Evolutionary conservation across 2,113 vertebrate genomes (phyloP).

Genomic region (Gobiocypris rarus): DNA sequence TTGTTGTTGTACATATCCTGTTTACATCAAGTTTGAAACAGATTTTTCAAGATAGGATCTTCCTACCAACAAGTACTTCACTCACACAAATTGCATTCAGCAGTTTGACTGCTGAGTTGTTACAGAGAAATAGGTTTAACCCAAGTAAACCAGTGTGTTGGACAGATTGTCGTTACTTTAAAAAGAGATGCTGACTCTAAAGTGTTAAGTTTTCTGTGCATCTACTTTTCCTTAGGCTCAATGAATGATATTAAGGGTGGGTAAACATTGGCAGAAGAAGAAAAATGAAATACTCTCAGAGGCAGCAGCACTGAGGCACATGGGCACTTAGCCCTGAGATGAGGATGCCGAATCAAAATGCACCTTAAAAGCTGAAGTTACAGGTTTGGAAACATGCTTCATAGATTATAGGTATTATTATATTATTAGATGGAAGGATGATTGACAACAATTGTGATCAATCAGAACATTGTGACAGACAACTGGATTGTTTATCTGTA

Average conservation of each 20-base stretch:
- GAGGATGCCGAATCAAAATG: background rate
- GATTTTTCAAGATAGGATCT: background rate
- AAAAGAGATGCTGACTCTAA: no score
- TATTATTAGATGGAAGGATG: background rate
- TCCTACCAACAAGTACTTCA: background rate
- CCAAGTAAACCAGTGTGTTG: no score
- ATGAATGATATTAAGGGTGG: background rate
- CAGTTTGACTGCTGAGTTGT: background rate
- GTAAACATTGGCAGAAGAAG: background rate
- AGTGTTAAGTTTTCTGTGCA: no score
- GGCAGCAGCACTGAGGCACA: background rate
- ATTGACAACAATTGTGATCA: background rate
- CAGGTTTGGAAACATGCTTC: background rate
- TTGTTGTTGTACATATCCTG: background rate
- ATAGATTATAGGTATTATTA: background rate
- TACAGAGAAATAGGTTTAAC: background rate
- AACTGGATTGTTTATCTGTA: background rate
- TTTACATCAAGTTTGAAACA: background rate
- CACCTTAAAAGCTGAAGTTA: no score
- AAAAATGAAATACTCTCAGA: background rate
- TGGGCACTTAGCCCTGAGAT: background rate
- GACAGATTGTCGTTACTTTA: no score
- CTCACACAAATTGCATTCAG: background rate
- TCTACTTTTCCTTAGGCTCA: background rate
- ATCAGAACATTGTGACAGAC: background rate